These are phyloP conservation scores for Poeciliopsis turrubarensis DNA, from an alignment of 2,113 vertebrate genomes.

Conservation along the genomic window DNA sequence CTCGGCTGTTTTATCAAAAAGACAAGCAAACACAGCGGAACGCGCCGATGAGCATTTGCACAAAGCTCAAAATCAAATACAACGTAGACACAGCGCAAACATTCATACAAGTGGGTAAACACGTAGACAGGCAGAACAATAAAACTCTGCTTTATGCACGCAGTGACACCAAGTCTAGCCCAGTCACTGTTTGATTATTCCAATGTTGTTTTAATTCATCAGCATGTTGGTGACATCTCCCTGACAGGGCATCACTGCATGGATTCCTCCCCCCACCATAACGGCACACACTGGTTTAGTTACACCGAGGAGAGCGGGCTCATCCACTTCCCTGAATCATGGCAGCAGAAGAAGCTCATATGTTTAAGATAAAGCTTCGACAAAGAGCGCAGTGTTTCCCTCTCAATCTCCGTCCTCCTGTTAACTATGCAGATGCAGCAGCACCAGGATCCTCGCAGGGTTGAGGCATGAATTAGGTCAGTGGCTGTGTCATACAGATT, in stretches of 20 bases:
- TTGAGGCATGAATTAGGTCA: constrained; percentile 70
- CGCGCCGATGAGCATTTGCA: constrained; percentile 3
- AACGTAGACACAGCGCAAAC: constrained; percentile 12
- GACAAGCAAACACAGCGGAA: constrained; percentile 19
- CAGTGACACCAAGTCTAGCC: constrained; percentile 1
- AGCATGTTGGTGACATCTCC: constrained; percentile 19
- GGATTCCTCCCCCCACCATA: constrained; percentile 13
- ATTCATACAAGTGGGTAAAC: constrained; percentile 17
- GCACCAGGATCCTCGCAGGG: constrained; percentile 27
- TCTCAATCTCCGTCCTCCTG: constrained; percentile 10
- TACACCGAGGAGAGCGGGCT: too few species aligned
- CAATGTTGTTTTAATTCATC: constrained; percentile 45
- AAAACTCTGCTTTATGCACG: constrained; percentile 15
- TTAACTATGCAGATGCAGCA: constrained; percentile 69
- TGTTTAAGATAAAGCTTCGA: constrained; percentile 36
- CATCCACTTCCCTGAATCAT: constrained; percentile 24
- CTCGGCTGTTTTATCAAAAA: constrained; percentile 30
- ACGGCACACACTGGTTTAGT: constrained; percentile 19
- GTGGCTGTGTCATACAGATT: background rate
- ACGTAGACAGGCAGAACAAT: constrained; percentile 2
- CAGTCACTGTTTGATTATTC: constrained; percentile 11
- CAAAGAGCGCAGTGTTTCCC: constrained; percentile 5
- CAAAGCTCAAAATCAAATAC: constrained; percentile 27
- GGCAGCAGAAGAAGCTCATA: constrained; percentile 11
- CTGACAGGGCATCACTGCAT: constrained; percentile 27